Percentiles rank a stretch among this genome's conserved stretches.
Conservation (phyloP, 1,140 invertebrate genomes). For the Pseudachorutes palmiensis region DNA sequence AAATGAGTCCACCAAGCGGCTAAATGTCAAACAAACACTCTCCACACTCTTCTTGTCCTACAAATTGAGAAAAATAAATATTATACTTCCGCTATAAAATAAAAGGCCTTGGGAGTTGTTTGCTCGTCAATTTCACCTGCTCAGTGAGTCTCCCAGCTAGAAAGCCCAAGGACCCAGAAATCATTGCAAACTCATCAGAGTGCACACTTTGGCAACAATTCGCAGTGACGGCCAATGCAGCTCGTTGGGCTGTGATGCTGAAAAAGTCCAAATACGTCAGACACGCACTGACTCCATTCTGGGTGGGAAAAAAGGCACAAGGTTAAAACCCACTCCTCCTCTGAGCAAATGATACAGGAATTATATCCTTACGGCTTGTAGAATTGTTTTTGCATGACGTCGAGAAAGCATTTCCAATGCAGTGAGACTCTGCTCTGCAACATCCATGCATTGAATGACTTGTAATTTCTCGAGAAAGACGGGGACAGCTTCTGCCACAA, state of each 20-base stretch:
- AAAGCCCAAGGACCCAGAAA: slow-evolving; percentile 76
- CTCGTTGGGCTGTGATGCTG: slow-evolving; percentile 89
- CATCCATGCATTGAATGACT: slow-evolving; percentile 98
- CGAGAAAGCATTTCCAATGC: slow-evolving; percentile 92
- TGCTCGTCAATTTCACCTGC: too few species aligned
- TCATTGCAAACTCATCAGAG: slow-evolving; percentile 84
- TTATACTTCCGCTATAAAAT: too few species aligned
- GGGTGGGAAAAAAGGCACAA: too few species aligned
- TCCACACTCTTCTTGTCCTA: slow-evolving; percentile 95
- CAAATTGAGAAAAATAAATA: slow-evolving; percentile 10
- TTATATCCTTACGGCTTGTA: slow-evolving; percentile 70
- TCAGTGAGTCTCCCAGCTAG: slow-evolving; percentile 79
- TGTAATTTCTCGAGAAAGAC: slow-evolving; percentile 92
- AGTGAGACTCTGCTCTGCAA: slow-evolving; percentile 92
- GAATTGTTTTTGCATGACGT: slow-evolving; percentile 90
- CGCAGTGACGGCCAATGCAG: slow-evolving; percentile 87
- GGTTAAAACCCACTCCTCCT: too few species aligned
- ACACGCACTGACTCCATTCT: slow-evolving; percentile 89
- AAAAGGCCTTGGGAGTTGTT: not conserved
- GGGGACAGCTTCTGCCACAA: slow-evolving; percentile 93
- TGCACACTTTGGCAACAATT: slow-evolving; percentile 94
- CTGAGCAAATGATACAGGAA: too few species aligned
- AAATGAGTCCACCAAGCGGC: slow-evolving; percentile 90
- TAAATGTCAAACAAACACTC: slow-evolving; percentile 91
- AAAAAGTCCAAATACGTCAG: slow-evolving; percentile 96